A percentile compares a stretch with the other conserved stretches of the same genome.
Conservation (phyloP, 64 coral and sea anemone species). For the Catalaphyllia jardinei region DNA sequence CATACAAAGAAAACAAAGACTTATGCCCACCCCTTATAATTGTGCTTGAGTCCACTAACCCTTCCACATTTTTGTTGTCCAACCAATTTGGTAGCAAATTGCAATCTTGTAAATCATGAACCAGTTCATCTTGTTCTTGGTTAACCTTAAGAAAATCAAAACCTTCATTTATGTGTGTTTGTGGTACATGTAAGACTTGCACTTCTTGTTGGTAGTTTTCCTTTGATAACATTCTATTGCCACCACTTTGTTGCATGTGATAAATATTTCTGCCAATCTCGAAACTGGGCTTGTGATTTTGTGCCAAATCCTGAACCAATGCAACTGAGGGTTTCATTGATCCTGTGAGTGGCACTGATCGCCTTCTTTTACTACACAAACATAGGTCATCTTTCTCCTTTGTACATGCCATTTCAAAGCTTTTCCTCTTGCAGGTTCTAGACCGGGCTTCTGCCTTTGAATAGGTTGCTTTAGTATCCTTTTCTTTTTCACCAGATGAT, state of each 20-base stretch:
- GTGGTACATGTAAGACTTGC: too few relatives aligned
- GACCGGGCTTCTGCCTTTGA: neutral
- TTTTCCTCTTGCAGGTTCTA: neutral
- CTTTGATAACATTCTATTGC: neutral
- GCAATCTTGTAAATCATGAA: neutral
- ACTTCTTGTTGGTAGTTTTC: neutral
- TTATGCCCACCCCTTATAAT: neutral
- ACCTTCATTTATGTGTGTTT: neutral
- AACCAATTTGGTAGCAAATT: neutral
- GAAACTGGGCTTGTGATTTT: neutral
- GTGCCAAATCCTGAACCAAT: too few relatives aligned
- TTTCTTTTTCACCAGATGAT: neutral
- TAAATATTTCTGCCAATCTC: neutral
- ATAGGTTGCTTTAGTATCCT: neutral
- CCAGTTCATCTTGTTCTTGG: too few relatives aligned
- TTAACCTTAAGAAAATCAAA: neutral
- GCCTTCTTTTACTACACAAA: neutral
- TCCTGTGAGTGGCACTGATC: slow-evolving; percentile 2
- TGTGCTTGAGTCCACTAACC: too few relatives aligned
- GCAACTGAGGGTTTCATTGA: neutral
- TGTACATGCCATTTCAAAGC: neutral
- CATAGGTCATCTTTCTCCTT: neutral
- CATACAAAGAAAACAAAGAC: neutral
- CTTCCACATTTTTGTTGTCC: neutral
- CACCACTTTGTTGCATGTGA: neutral